Conservation (phyloP, 35 echinoderm and acorn worm genomes). For the Heliocidaris erythrogramma region DNA sequence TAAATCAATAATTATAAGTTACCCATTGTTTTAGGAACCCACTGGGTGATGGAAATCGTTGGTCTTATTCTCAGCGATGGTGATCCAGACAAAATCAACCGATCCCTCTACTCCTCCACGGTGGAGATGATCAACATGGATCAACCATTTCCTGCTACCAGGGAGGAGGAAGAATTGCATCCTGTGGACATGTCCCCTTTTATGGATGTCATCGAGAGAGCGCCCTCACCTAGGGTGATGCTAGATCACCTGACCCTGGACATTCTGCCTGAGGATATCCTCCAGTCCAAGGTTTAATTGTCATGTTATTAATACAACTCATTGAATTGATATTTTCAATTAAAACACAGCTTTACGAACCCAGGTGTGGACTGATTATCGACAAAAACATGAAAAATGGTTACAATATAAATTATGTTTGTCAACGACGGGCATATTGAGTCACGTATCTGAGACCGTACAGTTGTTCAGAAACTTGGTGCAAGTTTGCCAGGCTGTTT, state of each 20-base stretch:
- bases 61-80: neutral
- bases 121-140: conserved; percentile 13
- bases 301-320: too few species aligned
- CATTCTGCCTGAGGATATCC: neutral
- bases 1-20: too few species aligned
- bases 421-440: too few species aligned
- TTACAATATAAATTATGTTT: too few species aligned
- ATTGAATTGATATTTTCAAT: too few species aligned
- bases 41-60: conserved; percentile 2
- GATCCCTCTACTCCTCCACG: neutral
- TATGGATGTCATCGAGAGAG: neutral
- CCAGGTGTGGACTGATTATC: too few species aligned
- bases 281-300: neutral
- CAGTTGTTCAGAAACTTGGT: too few species aligned
- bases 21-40: neutral
- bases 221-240: conserved; percentile 5
- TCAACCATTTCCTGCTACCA: neutral
- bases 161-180: neutral
- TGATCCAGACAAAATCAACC: neutral
- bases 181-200: neutral
- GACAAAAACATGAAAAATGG: too few species aligned
- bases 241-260: neutral
- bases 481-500: too few species aligned
- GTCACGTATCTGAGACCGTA: too few species aligned
- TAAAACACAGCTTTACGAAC: too few species aligned